These are phyloP conservation scores for Coreoperca whiteheadi DNA, from an alignment of 2,113 vertebrate genomes.

Conservation along the genomic window DNA sequence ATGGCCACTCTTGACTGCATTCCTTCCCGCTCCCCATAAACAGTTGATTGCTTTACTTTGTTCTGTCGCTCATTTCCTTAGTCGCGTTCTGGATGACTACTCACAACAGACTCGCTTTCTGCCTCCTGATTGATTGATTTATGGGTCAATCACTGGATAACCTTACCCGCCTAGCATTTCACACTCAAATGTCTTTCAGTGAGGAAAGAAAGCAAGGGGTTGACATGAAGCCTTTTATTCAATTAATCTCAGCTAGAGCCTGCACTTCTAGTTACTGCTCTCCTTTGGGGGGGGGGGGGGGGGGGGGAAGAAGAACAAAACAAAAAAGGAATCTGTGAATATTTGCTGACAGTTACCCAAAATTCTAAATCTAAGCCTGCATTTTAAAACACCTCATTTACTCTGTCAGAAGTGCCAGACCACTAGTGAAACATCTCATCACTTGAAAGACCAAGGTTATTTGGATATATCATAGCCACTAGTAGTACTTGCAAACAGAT, in stretches of 20 bases:
- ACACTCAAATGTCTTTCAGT: constrained; percentile 52
- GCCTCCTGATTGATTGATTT: constrained; percentile 74
- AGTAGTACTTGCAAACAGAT: constrained; percentile 63
- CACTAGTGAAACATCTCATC: constrained; percentile 10
- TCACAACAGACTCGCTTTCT: constrained; percentile 58
- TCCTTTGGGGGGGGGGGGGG: too few species aligned
- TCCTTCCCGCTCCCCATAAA: constrained; percentile 63
- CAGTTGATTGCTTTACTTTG: constrained; percentile 79
- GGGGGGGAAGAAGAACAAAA: too few species aligned
- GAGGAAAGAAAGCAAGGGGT: constrained; percentile 58
- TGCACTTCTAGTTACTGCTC: constrained; percentile 8
- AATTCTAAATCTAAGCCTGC: not conserved
- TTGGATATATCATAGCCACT: constrained; percentile 33
- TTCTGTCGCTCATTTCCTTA: constrained; percentile 74
- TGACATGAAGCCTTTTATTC: constrained; percentile 41
- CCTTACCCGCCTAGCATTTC: constrained; percentile 50
- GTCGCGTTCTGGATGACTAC: constrained; percentile 52
- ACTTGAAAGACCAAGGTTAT: constrained; percentile 24
- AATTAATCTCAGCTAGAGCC: constrained; percentile 47
- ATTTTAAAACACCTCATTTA: not conserved
- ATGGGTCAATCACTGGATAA: constrained; percentile 68
- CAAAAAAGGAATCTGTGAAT: not conserved
- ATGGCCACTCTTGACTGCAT: constrained; percentile 49
- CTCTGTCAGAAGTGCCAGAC: not conserved
- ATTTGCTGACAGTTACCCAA: not conserved